Conservation (phyloP, 2,797 vertebrate species). For the Squalus acanthias region DNA sequence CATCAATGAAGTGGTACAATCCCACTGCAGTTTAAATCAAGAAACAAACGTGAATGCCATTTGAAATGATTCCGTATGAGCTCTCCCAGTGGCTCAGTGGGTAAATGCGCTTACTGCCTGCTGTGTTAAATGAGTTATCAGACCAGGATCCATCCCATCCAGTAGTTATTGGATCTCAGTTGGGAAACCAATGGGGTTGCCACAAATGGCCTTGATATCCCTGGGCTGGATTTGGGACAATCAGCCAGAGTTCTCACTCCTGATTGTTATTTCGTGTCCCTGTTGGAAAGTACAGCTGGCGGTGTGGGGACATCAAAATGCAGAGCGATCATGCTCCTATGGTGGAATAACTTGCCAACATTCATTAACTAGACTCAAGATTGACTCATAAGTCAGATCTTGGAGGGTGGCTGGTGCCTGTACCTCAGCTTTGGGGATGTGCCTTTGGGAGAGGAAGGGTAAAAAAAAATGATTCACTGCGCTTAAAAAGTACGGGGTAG, state of each 20-base stretch:
- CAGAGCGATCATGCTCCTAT: neutral
- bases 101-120: neutral
- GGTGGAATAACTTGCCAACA: neutral
- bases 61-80: neutral
- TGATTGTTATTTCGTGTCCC: neutral
- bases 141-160: neutral
- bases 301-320: neutral
- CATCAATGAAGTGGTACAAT: neutral
- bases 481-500: neutral
- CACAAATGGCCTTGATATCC: neutral
- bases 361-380: neutral
- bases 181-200: neutral
- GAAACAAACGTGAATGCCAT: neutral
- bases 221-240: neutral
- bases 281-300: neutral
- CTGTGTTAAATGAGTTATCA: neutral
- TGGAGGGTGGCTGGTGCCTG: neutral
- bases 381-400: neutral
- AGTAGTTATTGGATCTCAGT: neutral
- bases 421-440: no score
- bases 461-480: neutral
- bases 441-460: neutral
- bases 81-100: neutral
- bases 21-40: neutral
- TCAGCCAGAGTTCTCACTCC: neutral